Evolutionary conservation across 1,140 invertebrate species (phyloP), one percentile per base, ranked within the genome.

Genomic region (Subanguina moxae): DNA sequence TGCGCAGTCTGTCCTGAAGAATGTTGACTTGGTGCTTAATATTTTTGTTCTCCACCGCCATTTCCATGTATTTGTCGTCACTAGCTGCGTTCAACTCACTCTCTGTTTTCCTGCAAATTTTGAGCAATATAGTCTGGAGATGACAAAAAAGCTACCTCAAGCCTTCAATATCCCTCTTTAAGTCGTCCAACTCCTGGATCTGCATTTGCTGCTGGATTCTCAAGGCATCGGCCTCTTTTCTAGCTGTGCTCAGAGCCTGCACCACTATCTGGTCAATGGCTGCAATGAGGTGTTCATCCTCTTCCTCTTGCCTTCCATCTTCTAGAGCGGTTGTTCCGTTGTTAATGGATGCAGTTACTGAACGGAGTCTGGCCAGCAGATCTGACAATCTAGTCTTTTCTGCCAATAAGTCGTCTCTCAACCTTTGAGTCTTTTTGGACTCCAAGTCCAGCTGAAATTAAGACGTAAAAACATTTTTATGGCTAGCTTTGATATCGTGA

Each of bases 161-260:
- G n/a, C 23, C 52, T 58, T 71, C 57, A 38, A 74, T 73, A 32
- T 77, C 66, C 15, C 63, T 30, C 21, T 77, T 76, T 9, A 68
- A 19, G 28, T 74, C 69, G 57, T 76, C 73, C 13, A 78, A 38
- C 59, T 78, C 74, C 38, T 62, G 63, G 21, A 76, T 70, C 65
- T 76, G 74, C 28, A 64, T 65, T 65, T 70, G 64, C 62, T 76
- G 71, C 57, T 78, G 71, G 30, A 78, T 43, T n/a, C 76, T 42
- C 28, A 76, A 43, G 17, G 65, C 46, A 59, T 77, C 74, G 1
- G 76, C 76, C 46, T 77, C 74, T 1, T 17, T 3, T 17, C 75
- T 25, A 8, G 75, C 67, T 15, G 45, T 63, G 43, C 43, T 64
- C 17, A 78, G 65, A 28, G 72, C 76, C 19, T 69, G 25, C 59